Conservation (phyloP, 2,113 vertebrate species). For the Ploceus nigricollis region DNA sequence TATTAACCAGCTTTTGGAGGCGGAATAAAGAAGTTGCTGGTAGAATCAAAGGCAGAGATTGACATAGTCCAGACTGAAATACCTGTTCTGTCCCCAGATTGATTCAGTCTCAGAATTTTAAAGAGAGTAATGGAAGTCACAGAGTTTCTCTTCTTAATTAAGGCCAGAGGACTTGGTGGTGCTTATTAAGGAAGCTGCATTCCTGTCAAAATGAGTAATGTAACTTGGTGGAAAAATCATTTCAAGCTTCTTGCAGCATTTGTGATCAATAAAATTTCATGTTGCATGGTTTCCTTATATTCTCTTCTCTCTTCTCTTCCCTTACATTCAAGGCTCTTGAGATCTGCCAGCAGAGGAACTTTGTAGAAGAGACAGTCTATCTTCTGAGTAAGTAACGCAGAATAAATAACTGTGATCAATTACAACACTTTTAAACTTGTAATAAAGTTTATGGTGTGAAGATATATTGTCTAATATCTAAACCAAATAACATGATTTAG, state of each 20-base stretch:
- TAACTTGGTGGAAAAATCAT: not conserved
- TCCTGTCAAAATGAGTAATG: not conserved
- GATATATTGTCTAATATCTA: not conserved
- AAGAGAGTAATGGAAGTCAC: not conserved
- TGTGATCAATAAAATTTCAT: not conserved
- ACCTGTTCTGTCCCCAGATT: not conserved
- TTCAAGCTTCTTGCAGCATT: not conserved
- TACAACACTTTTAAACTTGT: not conserved
- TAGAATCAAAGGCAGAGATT: not conserved
- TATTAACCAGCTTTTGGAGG: not conserved
- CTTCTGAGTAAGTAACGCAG: constrained; percentile 87
- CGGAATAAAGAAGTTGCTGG: not conserved
- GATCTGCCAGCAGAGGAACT: constrained; percentile 97
- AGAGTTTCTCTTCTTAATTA: not conserved
- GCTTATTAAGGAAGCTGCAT: not conserved
- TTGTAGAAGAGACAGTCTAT: constrained; percentile 96
- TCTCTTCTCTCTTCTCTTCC: constrained; percentile 4
- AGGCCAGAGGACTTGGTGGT: not conserved
- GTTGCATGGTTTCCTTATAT: not conserved
- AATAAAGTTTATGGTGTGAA: not conserved
- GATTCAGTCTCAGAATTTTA: not conserved
- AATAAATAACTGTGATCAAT: not conserved
- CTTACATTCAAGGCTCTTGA: constrained; percentile 86
- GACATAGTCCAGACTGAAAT: not conserved
- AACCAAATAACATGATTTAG: not conserved